phyloP scores from a whole-genome alignment of 2,888 invertebrate species.

The Mamestra brassicae region DNA sequence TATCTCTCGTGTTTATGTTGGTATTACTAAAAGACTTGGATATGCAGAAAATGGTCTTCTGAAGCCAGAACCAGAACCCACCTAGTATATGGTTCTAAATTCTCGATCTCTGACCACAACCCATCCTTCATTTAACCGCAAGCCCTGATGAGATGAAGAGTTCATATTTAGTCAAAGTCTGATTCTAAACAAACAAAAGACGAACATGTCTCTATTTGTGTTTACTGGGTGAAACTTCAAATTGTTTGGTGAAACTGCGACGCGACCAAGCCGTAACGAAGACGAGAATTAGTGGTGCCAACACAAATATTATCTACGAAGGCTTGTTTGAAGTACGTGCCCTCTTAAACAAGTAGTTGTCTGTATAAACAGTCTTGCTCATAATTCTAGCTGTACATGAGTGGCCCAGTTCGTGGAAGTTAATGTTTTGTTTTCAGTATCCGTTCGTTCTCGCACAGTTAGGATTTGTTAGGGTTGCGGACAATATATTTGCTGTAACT shows the following conservation, averaged over 20 bases:
- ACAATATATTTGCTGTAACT: constrained; percentile 6
- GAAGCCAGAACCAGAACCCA: not conserved
- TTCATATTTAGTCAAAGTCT: constrained; percentile 12
- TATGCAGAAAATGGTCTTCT: not conserved
- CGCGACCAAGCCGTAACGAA: constrained; percentile 59
- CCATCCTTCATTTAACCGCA: not conserved
- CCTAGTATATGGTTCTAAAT: not conserved
- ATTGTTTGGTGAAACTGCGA: constrained; percentile 72
- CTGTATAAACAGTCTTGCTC: constrained; percentile 56
- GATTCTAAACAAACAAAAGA: constrained; percentile 30
- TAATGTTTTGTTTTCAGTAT: constrained; percentile 46
- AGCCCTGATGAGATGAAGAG: not conserved
- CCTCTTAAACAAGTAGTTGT: constrained; percentile 57
- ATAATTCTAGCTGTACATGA: constrained; percentile 55
- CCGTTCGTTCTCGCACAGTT: not conserved
- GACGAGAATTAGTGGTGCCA: constrained; percentile 71
- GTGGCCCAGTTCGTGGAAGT: constrained; percentile 53
- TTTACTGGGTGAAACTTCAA: constrained; percentile 66
- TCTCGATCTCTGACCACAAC: not conserved
- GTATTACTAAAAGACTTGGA: not conserved
- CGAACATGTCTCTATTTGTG: constrained; percentile 64
- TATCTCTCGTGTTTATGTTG: not conserved
- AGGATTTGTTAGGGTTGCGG: constrained; percentile 4
- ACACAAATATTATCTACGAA: constrained; percentile 74
- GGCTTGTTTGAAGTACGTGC: constrained; percentile 70